These are phyloP conservation scores for Typhlomys cinereus DNA, from an alignment of 2,113 vertebrate species.

Conservation along the genomic window DNA sequence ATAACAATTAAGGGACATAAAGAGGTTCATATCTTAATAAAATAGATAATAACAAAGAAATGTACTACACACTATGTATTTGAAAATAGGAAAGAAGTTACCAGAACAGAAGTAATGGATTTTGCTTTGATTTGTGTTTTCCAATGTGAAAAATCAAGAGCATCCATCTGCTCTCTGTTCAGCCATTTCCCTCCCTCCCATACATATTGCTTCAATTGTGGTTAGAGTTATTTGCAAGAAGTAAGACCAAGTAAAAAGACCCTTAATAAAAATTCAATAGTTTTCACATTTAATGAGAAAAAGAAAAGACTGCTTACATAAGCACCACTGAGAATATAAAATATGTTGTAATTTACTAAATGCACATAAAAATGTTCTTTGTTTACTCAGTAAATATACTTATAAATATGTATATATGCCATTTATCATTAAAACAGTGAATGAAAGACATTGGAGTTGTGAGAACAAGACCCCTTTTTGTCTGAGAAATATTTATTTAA, in stretches of 20 bases:
- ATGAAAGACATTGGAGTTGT: background rate
- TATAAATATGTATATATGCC: background rate
- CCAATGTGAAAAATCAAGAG: slow-evolving; percentile 24
- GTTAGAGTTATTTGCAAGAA: slow-evolving; percentile 19
- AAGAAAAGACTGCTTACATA: background rate
- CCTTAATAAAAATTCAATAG: background rate
- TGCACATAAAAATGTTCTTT: background rate
- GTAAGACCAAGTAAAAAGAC: background rate
- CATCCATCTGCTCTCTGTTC: background rate
- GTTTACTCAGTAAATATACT: too few relatives aligned
- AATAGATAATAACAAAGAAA: background rate
- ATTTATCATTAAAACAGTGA: background rate
- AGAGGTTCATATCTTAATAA: background rate
- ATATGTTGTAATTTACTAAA: background rate
- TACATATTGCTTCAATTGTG: background rate
- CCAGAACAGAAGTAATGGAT: background rate
- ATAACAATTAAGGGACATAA: background rate
- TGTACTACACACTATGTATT: background rate
- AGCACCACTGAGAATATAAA: background rate
- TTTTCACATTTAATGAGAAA: background rate
- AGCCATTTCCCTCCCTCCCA: background rate
- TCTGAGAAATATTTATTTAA: background rate
- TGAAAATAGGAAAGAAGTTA: background rate
- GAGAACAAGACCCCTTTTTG: background rate
- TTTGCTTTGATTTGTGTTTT: background rate